Evolutionary conservation across 2,888 invertebrate genomes (phyloP).

Genomic region (Amphipoea oculea): DNA sequence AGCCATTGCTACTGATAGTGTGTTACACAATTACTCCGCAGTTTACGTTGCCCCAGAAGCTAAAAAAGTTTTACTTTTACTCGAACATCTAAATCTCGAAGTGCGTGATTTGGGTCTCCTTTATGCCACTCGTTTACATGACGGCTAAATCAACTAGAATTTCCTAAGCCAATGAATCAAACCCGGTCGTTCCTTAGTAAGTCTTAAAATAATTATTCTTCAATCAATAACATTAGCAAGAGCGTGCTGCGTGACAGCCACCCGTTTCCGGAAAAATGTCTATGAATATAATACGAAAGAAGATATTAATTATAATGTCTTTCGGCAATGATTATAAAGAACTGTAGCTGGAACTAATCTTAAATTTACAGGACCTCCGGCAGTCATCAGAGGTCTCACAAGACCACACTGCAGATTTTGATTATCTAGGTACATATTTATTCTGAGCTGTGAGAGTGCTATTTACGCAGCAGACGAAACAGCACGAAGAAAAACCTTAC

Average conservation of each 20-base stretch:
- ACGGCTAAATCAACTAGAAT: not conserved
- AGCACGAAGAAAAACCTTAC: not conserved
- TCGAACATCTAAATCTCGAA: not conserved
- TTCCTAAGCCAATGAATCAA: not conserved
- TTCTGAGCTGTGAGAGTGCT: not conserved
- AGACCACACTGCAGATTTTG: not conserved
- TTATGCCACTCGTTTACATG: not conserved
- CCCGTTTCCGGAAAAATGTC: conserved; percentile 10
- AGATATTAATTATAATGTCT: not conserved
- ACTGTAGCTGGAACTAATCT: not conserved
- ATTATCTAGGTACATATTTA: not conserved
- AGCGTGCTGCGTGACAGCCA: not conserved
- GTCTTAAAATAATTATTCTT: not conserved
- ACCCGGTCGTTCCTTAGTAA: no score
- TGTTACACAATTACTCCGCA: not conserved
- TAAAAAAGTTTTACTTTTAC: not conserved
- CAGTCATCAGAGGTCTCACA: not conserved
- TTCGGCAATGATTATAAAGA: not conserved
- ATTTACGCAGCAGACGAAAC: not conserved
- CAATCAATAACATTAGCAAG: conserved; percentile 3
- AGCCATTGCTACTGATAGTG: not conserved
- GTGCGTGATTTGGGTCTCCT: not conserved
- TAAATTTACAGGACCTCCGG: not conserved
- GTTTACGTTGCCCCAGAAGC: no score
- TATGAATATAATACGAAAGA: not conserved